These are phyloP conservation scores for Yponomeuta sedellus DNA, from an alignment of 2,888 invertebrate species.

Conservation along the genomic window DNA sequence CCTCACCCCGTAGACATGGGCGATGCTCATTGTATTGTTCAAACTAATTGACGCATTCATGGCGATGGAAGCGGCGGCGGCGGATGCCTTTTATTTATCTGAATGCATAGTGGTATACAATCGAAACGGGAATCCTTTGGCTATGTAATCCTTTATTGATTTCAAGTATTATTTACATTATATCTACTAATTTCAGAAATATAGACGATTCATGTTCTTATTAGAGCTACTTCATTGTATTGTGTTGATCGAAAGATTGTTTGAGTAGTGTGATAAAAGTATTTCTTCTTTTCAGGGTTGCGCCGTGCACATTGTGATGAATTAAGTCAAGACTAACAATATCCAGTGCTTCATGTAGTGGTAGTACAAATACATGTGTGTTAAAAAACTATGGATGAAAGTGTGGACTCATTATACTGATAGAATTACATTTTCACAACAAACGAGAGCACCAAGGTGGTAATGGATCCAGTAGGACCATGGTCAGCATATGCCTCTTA, in stretches of 20 bases:
- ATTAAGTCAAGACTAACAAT: slow-evolving; percentile 42
- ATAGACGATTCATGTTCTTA: neutral
- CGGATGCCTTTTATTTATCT: slow-evolving; percentile 53
- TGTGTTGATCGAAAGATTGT: slow-evolving; percentile 17
- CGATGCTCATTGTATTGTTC: slow-evolving; percentile 47
- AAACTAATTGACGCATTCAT: slow-evolving; percentile 64
- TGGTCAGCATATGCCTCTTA: slow-evolving; percentile 90
- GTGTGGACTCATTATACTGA: slow-evolving; percentile 68
- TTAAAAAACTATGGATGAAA: slow-evolving; percentile 70
- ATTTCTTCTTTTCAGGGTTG: slow-evolving; percentile 62
- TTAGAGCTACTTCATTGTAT: slow-evolving; percentile 4
- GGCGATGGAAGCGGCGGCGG: slow-evolving; percentile 58
- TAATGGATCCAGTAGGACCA: slow-evolving; percentile 94
- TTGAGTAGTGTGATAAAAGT: slow-evolving; percentile 25
- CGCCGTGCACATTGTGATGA: slow-evolving; percentile 43
- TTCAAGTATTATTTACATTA: neutral
- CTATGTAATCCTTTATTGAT: neutral
- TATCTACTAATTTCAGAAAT: neutral
- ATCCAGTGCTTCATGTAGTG: slow-evolving; percentile 54
- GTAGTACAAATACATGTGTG: slow-evolving; percentile 41
- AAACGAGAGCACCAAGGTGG: slow-evolving; percentile 68
- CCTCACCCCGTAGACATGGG: slow-evolving; percentile 29
- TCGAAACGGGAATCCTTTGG: neutral
- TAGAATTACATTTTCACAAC: slow-evolving; percentile 62
- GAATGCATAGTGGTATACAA: neutral